These are phyloP conservation scores for Harpegnathos saltator DNA, from an alignment of 1,140 invertebrate genomes.

Conservation along the genomic window DNA sequence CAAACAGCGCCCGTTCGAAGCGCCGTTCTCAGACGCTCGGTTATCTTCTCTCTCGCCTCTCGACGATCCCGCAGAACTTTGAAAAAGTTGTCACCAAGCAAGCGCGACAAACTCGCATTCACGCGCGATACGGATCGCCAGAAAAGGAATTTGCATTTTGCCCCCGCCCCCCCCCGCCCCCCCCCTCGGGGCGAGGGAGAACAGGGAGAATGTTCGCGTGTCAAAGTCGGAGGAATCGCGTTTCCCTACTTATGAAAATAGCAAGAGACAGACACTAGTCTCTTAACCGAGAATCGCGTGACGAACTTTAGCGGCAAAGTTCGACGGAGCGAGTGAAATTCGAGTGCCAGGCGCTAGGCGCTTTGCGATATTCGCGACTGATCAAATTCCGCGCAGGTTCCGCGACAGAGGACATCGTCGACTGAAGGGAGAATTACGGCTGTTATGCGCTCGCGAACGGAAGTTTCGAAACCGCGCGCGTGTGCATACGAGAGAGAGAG, in stretches of 20 bases:
- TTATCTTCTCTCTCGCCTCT: neutral
- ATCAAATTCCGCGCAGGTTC: constrained; percentile 51
- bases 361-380: constrained; percentile 8
- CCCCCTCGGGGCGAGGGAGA: too few relatives aligned
- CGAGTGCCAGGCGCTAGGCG: neutral
- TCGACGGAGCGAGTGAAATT: constrained; percentile 36
- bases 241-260: neutral
- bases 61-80: too few relatives aligned
- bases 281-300: constrained; percentile 77
- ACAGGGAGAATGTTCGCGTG: neutral
- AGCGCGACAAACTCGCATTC: neutral
- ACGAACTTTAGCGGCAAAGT: constrained; percentile 1
- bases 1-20: neutral
- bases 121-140: constrained; percentile 12
- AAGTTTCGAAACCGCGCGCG: constrained; percentile 39
- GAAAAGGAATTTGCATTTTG: constrained; percentile 39
- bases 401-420: neutral
- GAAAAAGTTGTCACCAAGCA: neutral
- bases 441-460: neutral
- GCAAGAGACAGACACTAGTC: constrained; percentile 66
- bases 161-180: too few relatives aligned
- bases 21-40: neutral
- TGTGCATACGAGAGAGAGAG: too few relatives aligned
- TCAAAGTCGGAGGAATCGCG: constrained; percentile 17
- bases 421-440: constrained; percentile 9